Conservation (phyloP, 2,113 vertebrate genomes). For the Grallaria varia region DNA sequence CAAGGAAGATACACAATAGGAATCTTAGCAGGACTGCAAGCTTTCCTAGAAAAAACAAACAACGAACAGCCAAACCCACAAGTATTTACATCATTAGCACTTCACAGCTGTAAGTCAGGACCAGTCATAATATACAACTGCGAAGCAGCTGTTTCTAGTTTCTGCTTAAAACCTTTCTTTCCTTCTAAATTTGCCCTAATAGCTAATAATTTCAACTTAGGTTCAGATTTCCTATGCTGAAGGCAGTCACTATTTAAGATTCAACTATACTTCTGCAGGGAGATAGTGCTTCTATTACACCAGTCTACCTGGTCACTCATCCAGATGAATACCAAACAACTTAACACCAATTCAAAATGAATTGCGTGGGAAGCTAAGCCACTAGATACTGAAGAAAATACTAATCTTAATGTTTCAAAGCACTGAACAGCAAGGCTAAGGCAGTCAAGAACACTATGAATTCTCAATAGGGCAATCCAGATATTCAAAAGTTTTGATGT, state of each 20-base stretch:
- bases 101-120: not conserved
- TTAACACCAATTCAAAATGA: not conserved
- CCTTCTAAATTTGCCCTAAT: not conserved
- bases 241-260: not conserved
- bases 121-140: not conserved
- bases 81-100: not conserved
- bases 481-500: not conserved
- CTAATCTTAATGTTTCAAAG: not conserved
- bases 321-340: not conserved
- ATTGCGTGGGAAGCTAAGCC: rapidly evolving
- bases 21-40: not conserved
- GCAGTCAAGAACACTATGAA: not conserved
- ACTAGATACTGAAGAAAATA: not conserved
- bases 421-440: not conserved
- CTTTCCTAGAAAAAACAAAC: not conserved
- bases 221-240: not conserved
- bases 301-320: not conserved
- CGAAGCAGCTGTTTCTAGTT: not conserved
- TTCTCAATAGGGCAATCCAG: not conserved
- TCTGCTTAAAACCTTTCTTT: not conserved
- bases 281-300: not conserved
- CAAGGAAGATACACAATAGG: not conserved
- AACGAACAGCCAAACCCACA: not conserved
- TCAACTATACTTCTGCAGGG: not conserved
- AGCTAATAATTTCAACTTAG: not conserved